Evolutionary conservation across 2,888 invertebrate genomes (phyloP).

Genomic region (Sylvicola fuscatus): DNA sequence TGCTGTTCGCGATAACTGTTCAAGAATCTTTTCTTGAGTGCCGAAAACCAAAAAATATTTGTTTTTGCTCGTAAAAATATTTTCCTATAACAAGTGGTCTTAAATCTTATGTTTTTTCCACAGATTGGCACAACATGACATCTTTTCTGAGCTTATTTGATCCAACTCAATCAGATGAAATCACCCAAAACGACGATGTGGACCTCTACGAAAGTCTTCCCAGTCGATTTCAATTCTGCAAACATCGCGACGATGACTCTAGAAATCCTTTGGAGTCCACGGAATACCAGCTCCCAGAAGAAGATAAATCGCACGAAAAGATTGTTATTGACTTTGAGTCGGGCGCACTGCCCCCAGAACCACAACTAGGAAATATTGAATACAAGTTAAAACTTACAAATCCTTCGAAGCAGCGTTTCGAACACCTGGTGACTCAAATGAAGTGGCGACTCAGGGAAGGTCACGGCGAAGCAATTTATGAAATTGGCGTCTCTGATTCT

Average conservation of each 20-base stretch:
- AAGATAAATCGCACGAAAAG: constrained; percentile 10
- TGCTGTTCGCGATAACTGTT: too few relatives aligned
- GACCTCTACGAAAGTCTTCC: constrained; percentile 12
- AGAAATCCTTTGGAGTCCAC: constrained; percentile 4
- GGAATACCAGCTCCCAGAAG: too few relatives aligned
- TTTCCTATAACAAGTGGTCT: too few relatives aligned
- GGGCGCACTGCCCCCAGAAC: constrained; percentile 71
- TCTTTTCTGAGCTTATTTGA: constrained; percentile 67
- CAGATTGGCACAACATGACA: constrained; percentile 37
- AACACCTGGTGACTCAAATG: constrained; percentile 95
- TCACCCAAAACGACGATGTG: constrained; percentile 16
- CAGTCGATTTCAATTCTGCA: constrained; percentile 9
- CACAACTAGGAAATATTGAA: constrained; percentile 87
- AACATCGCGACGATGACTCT: constrained; percentile 8
- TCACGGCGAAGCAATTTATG: constrained; percentile 93
- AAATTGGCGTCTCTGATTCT: constrained; percentile 85
- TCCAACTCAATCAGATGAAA: constrained; percentile 29
- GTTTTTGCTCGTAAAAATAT: too few relatives aligned
- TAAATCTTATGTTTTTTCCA: too few relatives aligned
- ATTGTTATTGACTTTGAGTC: constrained; percentile 30
- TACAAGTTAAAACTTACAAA: constrained; percentile 89
- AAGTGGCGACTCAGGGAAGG: constrained; percentile 96
- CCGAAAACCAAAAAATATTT: too few relatives aligned
- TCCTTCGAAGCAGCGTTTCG: constrained; percentile 75
- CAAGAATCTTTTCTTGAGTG: too few relatives aligned